A percentile compares a stretch with the other conserved stretches of the same genome.
phyloP scores from a whole-genome alignment of 2,797 vertebrate species.

The Oophaga sylvatica region DNA sequence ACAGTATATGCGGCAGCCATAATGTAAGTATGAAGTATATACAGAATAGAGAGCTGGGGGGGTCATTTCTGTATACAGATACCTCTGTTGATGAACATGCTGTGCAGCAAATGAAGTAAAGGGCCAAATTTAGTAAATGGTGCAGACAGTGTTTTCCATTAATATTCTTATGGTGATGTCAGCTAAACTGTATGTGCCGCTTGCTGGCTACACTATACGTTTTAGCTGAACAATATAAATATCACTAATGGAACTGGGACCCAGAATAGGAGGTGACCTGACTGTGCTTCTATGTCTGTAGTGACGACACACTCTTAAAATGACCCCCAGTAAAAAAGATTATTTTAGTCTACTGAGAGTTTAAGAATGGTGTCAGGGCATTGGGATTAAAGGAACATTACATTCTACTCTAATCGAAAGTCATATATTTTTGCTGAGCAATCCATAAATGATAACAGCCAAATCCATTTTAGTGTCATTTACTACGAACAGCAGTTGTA shows the following conservation, averaged over 20 bases:
- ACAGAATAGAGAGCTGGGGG: background rate
- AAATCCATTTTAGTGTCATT: too few relatives aligned
- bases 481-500: too few relatives aligned
- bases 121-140: conserved; percentile 37
- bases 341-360: background rate
- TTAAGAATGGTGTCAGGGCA: conserved; percentile 6
- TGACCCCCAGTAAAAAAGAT: too few relatives aligned
- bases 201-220: conserved; percentile 5
- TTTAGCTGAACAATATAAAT: conserved; percentile 44
- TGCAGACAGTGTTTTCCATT: conserved; percentile 13
- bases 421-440: too few relatives aligned
- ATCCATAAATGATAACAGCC: too few relatives aligned
- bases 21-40: background rate
- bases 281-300: conserved; percentile 40
- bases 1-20: background rate
- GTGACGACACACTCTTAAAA: background rate
- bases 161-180: conserved; percentile 33
- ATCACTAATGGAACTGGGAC: conserved; percentile 20
- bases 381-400: too few relatives aligned
- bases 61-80: background rate
- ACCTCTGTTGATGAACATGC: conserved; percentile 26
- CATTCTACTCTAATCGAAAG: too few relatives aligned
- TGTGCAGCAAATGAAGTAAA: conserved; percentile 4
- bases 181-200: conserved; percentile 4
- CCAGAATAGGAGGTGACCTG: conserved; percentile 19